These are phyloP conservation scores for Esox masquinongy DNA, from an alignment of 2,797 vertebrate species.

Conservation along the genomic window DNA sequence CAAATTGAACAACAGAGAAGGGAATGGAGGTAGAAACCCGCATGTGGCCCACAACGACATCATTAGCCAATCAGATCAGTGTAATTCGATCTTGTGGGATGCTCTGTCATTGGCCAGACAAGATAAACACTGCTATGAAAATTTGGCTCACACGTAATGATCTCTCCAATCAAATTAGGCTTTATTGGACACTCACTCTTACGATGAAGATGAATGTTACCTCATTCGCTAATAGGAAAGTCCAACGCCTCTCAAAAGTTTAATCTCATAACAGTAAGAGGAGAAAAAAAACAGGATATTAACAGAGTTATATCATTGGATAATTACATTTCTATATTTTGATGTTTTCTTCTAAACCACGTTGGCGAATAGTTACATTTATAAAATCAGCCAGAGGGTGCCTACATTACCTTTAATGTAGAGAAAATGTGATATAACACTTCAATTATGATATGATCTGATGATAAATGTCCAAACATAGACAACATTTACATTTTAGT, in stretches of 20 bases:
- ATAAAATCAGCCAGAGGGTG: background rate
- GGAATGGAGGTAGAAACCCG: slow-evolving; percentile 13
- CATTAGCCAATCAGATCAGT: slow-evolving; percentile 72
- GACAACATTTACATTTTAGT: background rate
- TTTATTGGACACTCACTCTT: slow-evolving; percentile 71
- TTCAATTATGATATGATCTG: background rate
- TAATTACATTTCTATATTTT: background rate
- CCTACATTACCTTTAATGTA: background rate
- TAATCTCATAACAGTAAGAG: slow-evolving; percentile 45
- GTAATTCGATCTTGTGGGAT: slow-evolving; percentile 75
- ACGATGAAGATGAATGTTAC: slow-evolving; percentile 73
- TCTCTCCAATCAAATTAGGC: slow-evolving; percentile 73
- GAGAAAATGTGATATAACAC: background rate
- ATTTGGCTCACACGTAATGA: slow-evolving; percentile 61
- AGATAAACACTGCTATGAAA: slow-evolving; percentile 69
- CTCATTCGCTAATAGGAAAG: slow-evolving; percentile 38
- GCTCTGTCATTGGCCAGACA: slow-evolving; percentile 68
- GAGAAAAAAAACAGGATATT: slow-evolving; percentile 9
- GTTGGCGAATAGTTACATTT: background rate
- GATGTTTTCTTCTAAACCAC: background rate
- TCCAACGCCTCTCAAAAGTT: slow-evolving; percentile 41
- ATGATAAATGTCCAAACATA: slow-evolving; percentile 2
- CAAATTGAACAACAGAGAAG: background rate
- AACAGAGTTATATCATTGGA: background rate
- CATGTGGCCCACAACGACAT: slow-evolving; percentile 63